These are phyloP conservation scores for Dioctria linearis DNA, from an alignment of 2,888 invertebrate genomes.

Conservation along the genomic window DNA sequence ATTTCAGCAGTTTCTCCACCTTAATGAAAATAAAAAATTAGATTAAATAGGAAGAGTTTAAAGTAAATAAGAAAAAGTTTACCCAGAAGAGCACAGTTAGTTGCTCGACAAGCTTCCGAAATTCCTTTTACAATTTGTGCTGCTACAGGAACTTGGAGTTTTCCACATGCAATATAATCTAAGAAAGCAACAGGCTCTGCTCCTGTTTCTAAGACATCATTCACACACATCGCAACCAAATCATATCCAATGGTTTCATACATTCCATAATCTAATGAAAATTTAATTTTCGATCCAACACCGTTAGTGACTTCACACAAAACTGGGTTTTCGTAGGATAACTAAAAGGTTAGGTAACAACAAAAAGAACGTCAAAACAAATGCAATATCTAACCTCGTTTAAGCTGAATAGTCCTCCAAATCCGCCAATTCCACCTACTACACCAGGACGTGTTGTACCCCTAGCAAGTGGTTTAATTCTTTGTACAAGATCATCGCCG, in stretches of 20 bases:
- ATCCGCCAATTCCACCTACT: conserved; percentile 89
- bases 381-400: conserved; percentile 72
- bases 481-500: conserved; percentile 87
- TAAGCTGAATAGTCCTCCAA: conserved; percentile 93
- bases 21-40: conserved; percentile 50
- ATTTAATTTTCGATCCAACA: conserved; percentile 96
- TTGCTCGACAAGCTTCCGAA: conserved; percentile 87
- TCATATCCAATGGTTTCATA: conserved; percentile 94
- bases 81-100: conserved; percentile 93
- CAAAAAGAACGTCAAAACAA: no score
- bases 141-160: conserved; percentile 83
- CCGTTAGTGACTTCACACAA: conserved; percentile 96
- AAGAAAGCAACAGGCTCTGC: conserved; percentile 97
- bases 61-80: background rate
- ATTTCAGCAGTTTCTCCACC: conserved; percentile 97
- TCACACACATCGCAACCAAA: conserved; percentile 98
- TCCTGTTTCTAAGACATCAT: conserved; percentile 95
- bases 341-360: conserved; percentile 57
- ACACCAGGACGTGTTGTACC: conserved; percentile 85
- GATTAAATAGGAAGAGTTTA: background rate
- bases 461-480: conserved; percentile 86
- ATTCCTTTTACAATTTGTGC: conserved; percentile 88
- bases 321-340: conserved; percentile 81
- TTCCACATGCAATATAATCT: conserved; percentile 96
- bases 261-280: conserved; percentile 84